Evolutionary conservation across 2,888 invertebrate genomes (phyloP), one percentile per base, ranked within the genome.

Genomic region (Cactoblastis cactorum): DNA sequence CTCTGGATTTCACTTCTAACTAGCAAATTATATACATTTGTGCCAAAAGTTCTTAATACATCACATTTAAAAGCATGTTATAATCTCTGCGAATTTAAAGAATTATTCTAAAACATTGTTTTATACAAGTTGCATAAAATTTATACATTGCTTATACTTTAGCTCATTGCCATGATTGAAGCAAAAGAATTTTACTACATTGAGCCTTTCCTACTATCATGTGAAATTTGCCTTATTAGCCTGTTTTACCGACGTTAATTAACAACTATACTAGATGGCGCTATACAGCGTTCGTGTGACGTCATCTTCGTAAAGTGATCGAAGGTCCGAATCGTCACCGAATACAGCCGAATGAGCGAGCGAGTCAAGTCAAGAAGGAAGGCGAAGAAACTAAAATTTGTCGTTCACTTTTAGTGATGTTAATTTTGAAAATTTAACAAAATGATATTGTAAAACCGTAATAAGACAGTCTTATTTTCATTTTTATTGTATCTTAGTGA

Each of bases 381-480:
- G 91, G 93, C 92, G 92, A 92, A 90, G 91, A 87, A 90, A 89
- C 88, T 86, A 86, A 91, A 92, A 92, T 88, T 86, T 84, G 83
- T 87, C 86, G 89, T 92, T 92, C 92, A 91, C 91, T 88, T 72
- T 77, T 83, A 85, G 83, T 88, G 86, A 90, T 90, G 89, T 90
- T 90, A 89, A 88, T 84, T 83, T 85, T 78, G 80, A 85, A 90
- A 86, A 83, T 80, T 83, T 81, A 83, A 77, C 83, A 88, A 90
- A 88, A 90, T 90, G 90, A 79, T 88, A 81, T 82, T 86, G 81
- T 87, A 84, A 86, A 83, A 77, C 77, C 71, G 59, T 74, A 68
- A 58, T 72, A 71, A 68, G 75, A 78, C 74, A 74, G 74, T 80
- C 71, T 70, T 80, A 75, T 79, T 83, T 81, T 83, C 74, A 77